phyloP scores from a whole-genome alignment of 1,140 invertebrate genomes.

The Cydia splendana region DNA sequence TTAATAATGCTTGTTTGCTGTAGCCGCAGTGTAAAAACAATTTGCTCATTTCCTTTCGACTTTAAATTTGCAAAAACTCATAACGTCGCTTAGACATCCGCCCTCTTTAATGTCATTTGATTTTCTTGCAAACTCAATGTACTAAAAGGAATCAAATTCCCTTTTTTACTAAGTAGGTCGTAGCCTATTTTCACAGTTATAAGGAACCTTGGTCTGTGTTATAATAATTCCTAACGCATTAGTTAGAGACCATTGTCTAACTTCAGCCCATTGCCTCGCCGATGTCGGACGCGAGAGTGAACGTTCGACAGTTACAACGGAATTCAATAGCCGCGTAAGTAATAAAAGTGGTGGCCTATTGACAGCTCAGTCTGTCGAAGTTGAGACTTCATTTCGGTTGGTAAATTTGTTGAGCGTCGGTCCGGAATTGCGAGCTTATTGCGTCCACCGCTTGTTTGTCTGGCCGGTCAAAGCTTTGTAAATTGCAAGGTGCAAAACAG shows the following conservation, averaged over 20 bases:
- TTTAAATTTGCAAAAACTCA: too few species aligned
- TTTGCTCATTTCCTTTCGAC: too few species aligned
- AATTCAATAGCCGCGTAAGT: slow-evolving; percentile 67
- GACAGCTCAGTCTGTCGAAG: slow-evolving; percentile 58
- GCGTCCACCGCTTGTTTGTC: slow-evolving; percentile 67
- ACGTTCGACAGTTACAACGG: slow-evolving; percentile 53
- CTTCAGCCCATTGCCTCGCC: slow-evolving; percentile 7
- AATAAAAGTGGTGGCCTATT: slow-evolving; percentile 71
- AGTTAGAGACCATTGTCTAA: slow-evolving; percentile 5
- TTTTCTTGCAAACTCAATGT: too few species aligned
- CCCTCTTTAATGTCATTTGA: too few species aligned
- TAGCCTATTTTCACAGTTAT: not conserved
- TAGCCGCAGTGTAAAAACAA: too few species aligned
- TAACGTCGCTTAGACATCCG: too few species aligned
- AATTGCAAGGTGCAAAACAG: slow-evolving; percentile 54
- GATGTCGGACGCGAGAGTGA: slow-evolving; percentile 8
- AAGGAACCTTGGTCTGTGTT: not conserved
- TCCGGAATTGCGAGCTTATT: slow-evolving; percentile 73
- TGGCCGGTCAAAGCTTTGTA: slow-evolving; percentile 67
- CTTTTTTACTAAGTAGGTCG: too few species aligned
- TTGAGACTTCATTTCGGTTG: slow-evolving; percentile 73
- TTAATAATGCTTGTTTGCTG: too few species aligned
- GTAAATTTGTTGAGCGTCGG: slow-evolving; percentile 73
- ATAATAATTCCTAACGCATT: slow-evolving; percentile 4
- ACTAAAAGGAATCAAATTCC: too few species aligned